Evolutionary conservation across 2,113 vertebrate species (phyloP).

Genomic region (Cathartes aura): DNA sequence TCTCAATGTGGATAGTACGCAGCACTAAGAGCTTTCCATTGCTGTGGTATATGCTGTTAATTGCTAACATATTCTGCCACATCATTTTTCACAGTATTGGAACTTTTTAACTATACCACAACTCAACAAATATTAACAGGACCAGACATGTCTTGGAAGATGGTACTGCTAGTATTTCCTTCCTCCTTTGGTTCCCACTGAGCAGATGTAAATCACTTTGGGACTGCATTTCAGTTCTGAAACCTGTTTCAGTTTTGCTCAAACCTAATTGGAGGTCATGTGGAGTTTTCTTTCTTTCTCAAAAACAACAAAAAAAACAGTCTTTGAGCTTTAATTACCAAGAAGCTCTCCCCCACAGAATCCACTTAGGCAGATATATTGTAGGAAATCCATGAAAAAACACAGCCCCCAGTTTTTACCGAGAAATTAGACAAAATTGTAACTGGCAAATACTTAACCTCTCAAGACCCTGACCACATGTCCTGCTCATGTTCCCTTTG

Average conservation of each 20-base stretch:
- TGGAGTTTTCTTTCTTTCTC: conserved; percentile 2
- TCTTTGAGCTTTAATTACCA: conserved; percentile 22
- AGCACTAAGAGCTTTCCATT: conserved; percentile 47
- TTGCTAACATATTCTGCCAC: conserved; percentile 62
- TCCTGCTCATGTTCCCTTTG: not conserved
- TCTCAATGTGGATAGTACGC: conserved; percentile 56
- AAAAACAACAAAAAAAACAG: not conserved
- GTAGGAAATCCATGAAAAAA: conserved; percentile 1
- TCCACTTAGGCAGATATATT: not conserved
- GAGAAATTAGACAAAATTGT: conserved; percentile 16
- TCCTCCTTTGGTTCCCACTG: conserved; percentile 33
- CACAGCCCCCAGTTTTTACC: not conserved
- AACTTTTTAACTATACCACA: conserved; percentile 49
- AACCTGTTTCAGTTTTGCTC: conserved; percentile 62
- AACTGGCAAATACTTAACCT: conserved; percentile 18
- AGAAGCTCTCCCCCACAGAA: not conserved
- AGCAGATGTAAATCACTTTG: conserved; percentile 52
- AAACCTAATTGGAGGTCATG: conserved; percentile 31
- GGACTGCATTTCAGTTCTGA: conserved; percentile 24
- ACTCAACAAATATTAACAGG: conserved; percentile 57
- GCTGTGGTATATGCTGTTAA: conserved; percentile 58
- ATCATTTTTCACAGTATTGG: conserved; percentile 53
- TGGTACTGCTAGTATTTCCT: conserved; percentile 38
- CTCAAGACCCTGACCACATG: not conserved
- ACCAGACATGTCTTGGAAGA: conserved; percentile 48